phyloP scores from a whole-genome alignment of 1,140 invertebrate genomes.

The Temnothorax longispinosus region DNA sequence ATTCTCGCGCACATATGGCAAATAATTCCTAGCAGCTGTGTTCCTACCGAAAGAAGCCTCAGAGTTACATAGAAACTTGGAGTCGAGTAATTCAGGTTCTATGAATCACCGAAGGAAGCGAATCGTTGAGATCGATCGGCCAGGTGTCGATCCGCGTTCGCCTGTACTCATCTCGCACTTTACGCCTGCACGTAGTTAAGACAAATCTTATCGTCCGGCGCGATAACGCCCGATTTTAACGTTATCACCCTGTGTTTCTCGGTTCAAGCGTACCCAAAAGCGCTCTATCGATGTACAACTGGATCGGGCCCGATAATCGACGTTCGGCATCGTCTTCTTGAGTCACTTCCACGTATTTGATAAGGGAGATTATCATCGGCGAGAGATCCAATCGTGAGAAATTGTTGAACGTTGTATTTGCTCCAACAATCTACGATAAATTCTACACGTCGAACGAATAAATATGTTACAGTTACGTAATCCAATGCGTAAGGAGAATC shows the following conservation, averaged over 20 bases:
- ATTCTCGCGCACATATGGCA: too few relatives aligned
- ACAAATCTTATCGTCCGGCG: constrained; percentile 13
- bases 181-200: not conserved
- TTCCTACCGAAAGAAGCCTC: not conserved
- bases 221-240: constrained; percentile 52
- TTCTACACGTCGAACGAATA: not conserved
- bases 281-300: constrained; percentile 34
- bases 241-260: not conserved
- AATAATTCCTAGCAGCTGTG: not conserved
- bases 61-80: not conserved
- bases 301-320: constrained; percentile 23
- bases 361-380: constrained; percentile 30
- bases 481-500: not conserved
- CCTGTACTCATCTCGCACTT: constrained; percentile 61
- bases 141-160: constrained; percentile 63
- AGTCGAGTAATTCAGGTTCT: not conserved
- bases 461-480: constrained; percentile 1
- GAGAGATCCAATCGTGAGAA: constrained; percentile 37
- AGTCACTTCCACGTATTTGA: constrained; percentile 10
- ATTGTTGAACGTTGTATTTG: not conserved
- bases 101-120: constrained; percentile 64
- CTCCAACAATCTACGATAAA: not conserved
- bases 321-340: constrained; percentile 27
- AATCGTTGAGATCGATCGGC: constrained; percentile 32
- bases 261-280: constrained; percentile 63